Evolutionary conservation across 2,888 invertebrate species (phyloP).

Genomic region (Drosophila kokeensis): DNA sequence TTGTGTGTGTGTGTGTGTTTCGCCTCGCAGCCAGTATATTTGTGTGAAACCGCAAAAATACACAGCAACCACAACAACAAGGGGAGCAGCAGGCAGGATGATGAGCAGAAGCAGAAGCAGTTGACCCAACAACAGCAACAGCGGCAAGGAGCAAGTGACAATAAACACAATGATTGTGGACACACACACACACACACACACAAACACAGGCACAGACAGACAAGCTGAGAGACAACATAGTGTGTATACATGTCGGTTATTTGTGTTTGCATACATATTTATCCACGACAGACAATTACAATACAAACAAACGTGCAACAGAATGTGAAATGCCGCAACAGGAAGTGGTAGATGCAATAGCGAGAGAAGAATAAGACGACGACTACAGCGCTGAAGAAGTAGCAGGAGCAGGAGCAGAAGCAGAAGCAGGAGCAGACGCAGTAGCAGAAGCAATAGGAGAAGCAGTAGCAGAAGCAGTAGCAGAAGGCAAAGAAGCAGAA

Average conservation of each 20-base stretch:
- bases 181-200: conserved; percentile 28
- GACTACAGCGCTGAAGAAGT: conserved; percentile 8
- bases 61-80: conserved; percentile 47
- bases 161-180: conserved; percentile 58
- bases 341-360: conserved; percentile 67
- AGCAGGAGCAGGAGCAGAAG: conserved; percentile 8
- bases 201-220: neutral
- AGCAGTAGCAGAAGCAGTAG: conserved; percentile 23
- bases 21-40: conserved; percentile 64
- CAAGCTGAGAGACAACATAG: conserved; percentile 8
- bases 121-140: conserved; percentile 34
- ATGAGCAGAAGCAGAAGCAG: conserved; percentile 37
- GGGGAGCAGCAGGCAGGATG: conserved; percentile 31
- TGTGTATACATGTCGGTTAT: conserved; percentile 27
- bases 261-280: conserved; percentile 56
- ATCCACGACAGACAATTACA: conserved; percentile 70
- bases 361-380: conserved; percentile 52
- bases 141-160: conserved; percentile 48
- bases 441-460: neutral
- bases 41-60: conserved; percentile 76
- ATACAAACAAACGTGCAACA: conserved; percentile 74
- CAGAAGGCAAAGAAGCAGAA: conserved; percentile 8
- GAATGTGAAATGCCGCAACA: conserved; percentile 61
- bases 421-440: conserved; percentile 27
- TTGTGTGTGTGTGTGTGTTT: conserved; percentile 20